phyloP scores from a whole-genome alignment of 30 jellyfish, hydroid and myxozoan species.

The Hydractinia echinata region DNA sequence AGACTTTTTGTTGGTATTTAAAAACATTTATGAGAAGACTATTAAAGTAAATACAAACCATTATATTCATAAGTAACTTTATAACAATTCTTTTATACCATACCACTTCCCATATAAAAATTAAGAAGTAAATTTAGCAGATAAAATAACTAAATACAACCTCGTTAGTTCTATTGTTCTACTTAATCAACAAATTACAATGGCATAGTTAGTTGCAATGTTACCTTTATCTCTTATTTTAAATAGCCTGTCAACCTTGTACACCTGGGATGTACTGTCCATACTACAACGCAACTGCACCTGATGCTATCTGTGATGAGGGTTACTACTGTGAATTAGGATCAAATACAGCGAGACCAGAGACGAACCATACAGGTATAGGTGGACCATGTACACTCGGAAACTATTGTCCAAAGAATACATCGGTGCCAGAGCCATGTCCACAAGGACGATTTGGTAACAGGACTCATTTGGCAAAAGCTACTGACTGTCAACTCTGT shows the following conservation, averaged over 20 bases:
- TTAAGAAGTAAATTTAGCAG: too few relatives aligned
- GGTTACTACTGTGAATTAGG: constrained; percentile 82
- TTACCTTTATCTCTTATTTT: neutral
- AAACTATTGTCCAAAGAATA: constrained; percentile 61
- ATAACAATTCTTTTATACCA: too few relatives aligned
- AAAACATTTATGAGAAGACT: too few relatives aligned
- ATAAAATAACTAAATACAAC: too few relatives aligned
- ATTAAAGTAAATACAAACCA: too few relatives aligned
- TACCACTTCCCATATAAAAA: too few relatives aligned
- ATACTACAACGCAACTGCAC: constrained; percentile 71
- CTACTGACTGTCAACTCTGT: constrained; percentile 67
- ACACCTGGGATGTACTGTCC: constrained; percentile 92
- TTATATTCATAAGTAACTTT: too few relatives aligned
- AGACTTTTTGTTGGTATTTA: too few relatives aligned
- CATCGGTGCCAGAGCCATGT: constrained; percentile 64
- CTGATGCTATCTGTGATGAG: constrained; percentile 75
- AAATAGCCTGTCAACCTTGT: constrained; percentile 73
- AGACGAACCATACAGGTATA: constrained; percentile 54
- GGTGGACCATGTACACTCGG: constrained; percentile 93
- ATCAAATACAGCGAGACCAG: constrained; percentile 65
- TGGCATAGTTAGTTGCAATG: neutral
- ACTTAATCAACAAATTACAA: neutral
- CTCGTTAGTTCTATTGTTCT: too few relatives aligned
- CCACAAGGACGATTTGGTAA: constrained; percentile 66
- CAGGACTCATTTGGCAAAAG: constrained; percentile 38